Conservation (phyloP, 2,113 vertebrate genomes). For the Cynopterus brachyotis region DNA sequence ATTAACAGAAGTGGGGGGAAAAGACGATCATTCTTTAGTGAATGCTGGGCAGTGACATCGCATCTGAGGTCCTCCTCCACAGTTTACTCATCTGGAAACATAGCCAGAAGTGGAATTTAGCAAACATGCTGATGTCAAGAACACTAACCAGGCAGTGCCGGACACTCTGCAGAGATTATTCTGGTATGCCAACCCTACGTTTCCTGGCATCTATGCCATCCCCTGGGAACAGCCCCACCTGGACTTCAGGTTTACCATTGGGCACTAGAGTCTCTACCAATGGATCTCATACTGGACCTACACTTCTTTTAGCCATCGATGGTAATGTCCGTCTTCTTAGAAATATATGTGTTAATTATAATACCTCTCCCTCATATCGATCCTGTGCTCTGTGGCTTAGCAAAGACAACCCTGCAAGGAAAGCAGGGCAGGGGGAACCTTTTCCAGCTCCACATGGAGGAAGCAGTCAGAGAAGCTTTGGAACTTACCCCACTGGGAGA, state of each 20-base stretch:
- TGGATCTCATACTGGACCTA: not conserved
- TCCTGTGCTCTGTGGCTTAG: not conserved
- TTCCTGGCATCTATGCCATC: not conserved
- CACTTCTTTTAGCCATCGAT: not conserved
- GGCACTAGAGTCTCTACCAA: not conserved
- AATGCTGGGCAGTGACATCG: not conserved
- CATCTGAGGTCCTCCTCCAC: not conserved
- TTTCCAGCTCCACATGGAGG: not conserved
- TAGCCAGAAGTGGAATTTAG: not conserved
- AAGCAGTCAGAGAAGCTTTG: not conserved
- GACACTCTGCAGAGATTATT: not conserved
- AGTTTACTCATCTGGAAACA: not conserved
- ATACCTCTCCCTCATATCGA: not conserved
- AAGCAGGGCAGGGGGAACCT: not conserved
- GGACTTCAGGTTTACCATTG: not conserved
- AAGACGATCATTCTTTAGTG: not conserved
- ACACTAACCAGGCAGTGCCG: not conserved
- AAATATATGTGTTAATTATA: not conserved
- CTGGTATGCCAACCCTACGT: not conserved
- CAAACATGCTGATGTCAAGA: not conserved
- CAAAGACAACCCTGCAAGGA: not conserved
- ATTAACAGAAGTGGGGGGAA: not conserved
- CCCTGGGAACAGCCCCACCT: not conserved
- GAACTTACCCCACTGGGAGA: not conserved
- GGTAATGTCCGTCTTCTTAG: not conserved